A percentile compares a stretch with the other conserved stretches of the same genome.
These are phyloP conservation scores for Diabrotica virgifera DNA, from an alignment of 1,140 invertebrate species.

Conservation along the genomic window DNA sequence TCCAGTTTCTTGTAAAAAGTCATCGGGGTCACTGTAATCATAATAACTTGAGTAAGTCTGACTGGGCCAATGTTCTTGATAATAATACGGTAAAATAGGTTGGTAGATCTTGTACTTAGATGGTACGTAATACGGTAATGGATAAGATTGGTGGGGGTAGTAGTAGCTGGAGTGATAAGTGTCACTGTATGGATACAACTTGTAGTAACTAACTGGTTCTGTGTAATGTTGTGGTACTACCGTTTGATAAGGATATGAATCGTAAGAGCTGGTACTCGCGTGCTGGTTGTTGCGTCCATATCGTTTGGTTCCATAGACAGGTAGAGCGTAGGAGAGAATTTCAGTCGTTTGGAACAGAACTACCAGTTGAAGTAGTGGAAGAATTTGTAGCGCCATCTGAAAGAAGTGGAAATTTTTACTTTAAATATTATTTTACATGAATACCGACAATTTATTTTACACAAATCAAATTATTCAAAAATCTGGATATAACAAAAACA, in stretches of 20 bases:
- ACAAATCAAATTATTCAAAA: not conserved
- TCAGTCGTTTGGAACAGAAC: constrained; percentile 42
- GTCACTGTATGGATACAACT: constrained; percentile 53
- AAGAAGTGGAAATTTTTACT: constrained; percentile 39
- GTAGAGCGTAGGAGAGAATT: constrained; percentile 45
- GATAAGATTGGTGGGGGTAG: constrained; percentile 44
- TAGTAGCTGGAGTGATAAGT: constrained; percentile 56
- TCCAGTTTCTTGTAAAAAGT: constrained; percentile 51
- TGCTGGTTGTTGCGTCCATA: constrained; percentile 42
- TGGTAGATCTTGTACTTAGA: constrained; percentile 50
- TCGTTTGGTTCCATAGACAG: constrained; percentile 51
- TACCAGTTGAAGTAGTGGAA: constrained; percentile 35
- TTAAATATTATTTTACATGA: not conserved
- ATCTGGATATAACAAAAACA: not conserved
- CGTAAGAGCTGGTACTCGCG: constrained; percentile 19
- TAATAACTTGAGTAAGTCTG: constrained; percentile 41
- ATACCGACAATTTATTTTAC: not conserved
- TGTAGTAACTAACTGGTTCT: constrained; percentile 45
- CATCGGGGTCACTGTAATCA: constrained; percentile 49
- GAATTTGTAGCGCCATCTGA: constrained; percentile 39
- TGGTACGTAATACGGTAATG: constrained; percentile 46
- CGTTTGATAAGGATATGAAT: constrained; percentile 42
- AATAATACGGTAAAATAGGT: constrained; percentile 48
- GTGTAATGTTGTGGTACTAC: constrained; percentile 38
- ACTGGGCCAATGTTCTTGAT: constrained; percentile 40